Conservation (phyloP, 2,797 vertebrate genomes). For the Microchirus variegatus region DNA sequence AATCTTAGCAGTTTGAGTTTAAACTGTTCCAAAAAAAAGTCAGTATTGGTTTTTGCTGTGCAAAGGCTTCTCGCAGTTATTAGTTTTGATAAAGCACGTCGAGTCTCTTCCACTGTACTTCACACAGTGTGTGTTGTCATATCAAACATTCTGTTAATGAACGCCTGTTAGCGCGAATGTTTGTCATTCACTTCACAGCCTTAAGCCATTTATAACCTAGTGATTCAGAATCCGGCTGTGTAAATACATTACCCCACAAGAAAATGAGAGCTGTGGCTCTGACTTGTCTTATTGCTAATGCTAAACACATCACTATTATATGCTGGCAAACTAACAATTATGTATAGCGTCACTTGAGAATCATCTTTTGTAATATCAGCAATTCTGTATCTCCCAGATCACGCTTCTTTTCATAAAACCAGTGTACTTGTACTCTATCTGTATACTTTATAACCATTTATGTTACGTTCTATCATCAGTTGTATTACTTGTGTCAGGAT, state of each 20-base stretch:
- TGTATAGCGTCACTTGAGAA: too few relatives aligned
- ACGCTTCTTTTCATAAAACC: too few relatives aligned
- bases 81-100: constrained; percentile 20
- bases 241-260: constrained; percentile 6
- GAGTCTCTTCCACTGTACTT: constrained; percentile 4
- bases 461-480: too few relatives aligned
- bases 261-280: background rate
- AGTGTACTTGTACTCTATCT: too few relatives aligned
- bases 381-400: too few relatives aligned
- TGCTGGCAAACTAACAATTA: too few relatives aligned
- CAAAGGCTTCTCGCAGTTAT: background rate
- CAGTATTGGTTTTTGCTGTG: background rate
- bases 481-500: too few relatives aligned
- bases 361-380: too few relatives aligned
- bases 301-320: too few relatives aligned
- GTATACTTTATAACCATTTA: too few relatives aligned
- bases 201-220: constrained; percentile 23
- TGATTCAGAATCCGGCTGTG: constrained; percentile 6
- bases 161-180: constrained; percentile 17
- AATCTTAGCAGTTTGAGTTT: background rate
- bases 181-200: constrained; percentile 24
- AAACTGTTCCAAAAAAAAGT: background rate
- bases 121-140: constrained; percentile 5
- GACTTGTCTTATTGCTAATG: background rate
- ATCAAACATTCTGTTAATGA: constrained; percentile 32